A percentile compares a stretch with the other conserved stretches of the same genome.
Conservation (phyloP, 2,113 vertebrate species). For the Apus apus region DNA sequence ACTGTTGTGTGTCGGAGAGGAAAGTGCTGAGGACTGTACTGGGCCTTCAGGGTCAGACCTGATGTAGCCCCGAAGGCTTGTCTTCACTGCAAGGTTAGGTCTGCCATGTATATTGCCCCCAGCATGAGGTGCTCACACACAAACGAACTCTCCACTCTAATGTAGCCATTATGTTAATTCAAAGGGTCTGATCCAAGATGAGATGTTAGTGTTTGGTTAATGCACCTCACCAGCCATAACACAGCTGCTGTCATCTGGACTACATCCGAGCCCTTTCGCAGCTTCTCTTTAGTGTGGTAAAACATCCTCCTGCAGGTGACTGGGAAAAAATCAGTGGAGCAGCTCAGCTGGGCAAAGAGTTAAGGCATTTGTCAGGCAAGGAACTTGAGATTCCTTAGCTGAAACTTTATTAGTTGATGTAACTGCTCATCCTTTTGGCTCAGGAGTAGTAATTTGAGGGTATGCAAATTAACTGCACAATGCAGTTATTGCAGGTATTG, state of each 20-base stretch:
- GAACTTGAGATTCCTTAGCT: not conserved
- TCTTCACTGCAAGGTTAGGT: not conserved
- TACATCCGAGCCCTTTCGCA: not conserved
- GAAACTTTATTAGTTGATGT: not conserved
- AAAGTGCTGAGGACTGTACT: not conserved
- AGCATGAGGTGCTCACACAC: not conserved
- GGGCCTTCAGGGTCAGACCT: not conserved
- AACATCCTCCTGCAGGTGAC: not conserved
- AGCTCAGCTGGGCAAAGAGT: not conserved
- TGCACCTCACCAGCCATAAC: not conserved
- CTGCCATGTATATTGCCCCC: not conserved
- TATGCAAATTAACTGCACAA: not conserved
- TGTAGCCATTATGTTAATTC: not conserved
- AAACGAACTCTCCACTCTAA: not conserved
- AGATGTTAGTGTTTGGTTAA: not conserved
- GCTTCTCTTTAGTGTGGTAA: not conserved
- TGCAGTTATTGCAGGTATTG: not conserved
- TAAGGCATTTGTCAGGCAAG: not conserved
- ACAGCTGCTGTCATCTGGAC: not conserved
- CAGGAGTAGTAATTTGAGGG: not conserved
- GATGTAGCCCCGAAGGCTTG: not conserved
- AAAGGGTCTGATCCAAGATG: not conserved
- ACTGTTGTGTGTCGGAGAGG: not conserved
- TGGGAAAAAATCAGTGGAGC: not conserved
- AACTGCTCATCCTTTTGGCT: not conserved